phyloP scores from a whole-genome alignment of 2,113 vertebrate genomes.

The Zingel zingel region DNA sequence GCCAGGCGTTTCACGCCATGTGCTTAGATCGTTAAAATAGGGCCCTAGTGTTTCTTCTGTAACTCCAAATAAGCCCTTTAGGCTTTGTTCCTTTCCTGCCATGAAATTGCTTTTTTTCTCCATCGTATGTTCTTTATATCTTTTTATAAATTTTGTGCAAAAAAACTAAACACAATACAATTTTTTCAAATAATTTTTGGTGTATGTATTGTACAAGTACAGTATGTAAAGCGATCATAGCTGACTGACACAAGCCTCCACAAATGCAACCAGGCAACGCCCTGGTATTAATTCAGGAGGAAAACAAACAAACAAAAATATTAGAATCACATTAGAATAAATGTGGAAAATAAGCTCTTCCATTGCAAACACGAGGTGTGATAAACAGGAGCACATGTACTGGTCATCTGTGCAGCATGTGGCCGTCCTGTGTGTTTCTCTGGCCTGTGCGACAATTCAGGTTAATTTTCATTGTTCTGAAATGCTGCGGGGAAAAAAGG shows the following conservation, averaged over 20 bases:
- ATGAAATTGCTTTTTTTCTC: no score
- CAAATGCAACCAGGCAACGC: neutral
- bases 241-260: neutral
- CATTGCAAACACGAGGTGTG: neutral
- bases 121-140: no score
- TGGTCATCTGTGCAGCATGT: conserved; percentile 50
- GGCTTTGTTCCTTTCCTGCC: no score
- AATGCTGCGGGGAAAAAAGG: conserved; percentile 73
- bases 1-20: no score
- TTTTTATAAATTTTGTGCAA: no score
- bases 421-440: neutral
- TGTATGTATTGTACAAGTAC: no score
- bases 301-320: neutral
- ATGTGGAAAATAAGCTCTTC: conserved; percentile 5
- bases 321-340: neutral
- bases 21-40: no score
- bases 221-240: neutral
- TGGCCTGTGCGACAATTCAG: conserved; percentile 42
- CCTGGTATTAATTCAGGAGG: neutral
- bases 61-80: no score
- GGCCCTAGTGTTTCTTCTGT: no score
- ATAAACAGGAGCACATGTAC: conserved; percentile 25
- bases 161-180: no score
- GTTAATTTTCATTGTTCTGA: conserved; percentile 74
- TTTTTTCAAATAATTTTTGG: no score